Evolutionary conservation across 2,888 invertebrate genomes (phyloP).

Genomic region (Celastrina argiolus): DNA sequence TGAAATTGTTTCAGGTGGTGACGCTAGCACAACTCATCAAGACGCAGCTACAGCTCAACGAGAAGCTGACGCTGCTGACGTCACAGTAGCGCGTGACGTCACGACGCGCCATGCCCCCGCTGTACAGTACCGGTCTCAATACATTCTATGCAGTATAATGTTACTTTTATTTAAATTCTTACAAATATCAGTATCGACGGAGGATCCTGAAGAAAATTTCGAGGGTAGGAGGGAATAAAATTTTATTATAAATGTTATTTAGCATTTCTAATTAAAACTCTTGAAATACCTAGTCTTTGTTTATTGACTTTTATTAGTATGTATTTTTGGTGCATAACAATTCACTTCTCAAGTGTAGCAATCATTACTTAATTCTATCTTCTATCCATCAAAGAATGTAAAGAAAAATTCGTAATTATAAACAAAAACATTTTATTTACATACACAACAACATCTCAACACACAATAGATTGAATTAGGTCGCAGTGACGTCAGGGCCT

Average conservation of each 20-base stretch:
- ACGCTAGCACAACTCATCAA: constrained; percentile 97
- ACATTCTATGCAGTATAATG: neutral
- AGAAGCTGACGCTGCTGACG: constrained; percentile 93
- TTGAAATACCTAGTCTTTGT: neutral
- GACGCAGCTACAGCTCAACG: constrained; percentile 97
- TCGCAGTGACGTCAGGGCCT: too few species aligned
- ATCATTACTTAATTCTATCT: too few species aligned
- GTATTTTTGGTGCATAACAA: neutral
- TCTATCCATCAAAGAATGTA: neutral
- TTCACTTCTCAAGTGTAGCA: too few species aligned
- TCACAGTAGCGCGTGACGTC: constrained; percentile 48
- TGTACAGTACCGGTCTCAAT: constrained; percentile 11
- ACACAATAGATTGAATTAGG: too few species aligned
- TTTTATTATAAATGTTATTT: neutral
- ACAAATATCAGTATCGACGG: neutral
- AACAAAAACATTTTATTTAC: too few species aligned
- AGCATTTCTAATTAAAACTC: neutral
- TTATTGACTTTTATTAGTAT: neutral
- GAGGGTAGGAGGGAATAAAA: too few species aligned
- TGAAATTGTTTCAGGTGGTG: constrained; percentile 69
- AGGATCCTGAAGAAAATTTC: neutral
- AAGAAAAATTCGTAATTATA: too few species aligned
- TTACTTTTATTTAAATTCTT: neutral
- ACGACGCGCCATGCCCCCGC: neutral
- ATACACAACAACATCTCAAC: too few species aligned